A percentile compares a stretch with the other conserved stretches of the same genome.
Evolutionary conservation across 2,888 invertebrate genomes (phyloP).

Genomic region (Acanthosepion esculentum): DNA sequence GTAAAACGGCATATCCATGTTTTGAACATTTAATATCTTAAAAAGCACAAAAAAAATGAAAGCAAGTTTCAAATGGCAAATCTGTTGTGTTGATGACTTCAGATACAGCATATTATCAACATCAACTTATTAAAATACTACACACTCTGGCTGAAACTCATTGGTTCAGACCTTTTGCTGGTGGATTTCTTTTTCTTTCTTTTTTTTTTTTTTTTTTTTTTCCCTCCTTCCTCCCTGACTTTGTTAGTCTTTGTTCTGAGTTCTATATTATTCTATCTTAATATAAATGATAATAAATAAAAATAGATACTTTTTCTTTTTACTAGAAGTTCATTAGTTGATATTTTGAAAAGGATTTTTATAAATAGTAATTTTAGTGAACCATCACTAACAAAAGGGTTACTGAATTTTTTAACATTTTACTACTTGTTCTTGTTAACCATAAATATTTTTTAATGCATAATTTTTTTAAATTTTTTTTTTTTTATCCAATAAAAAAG

Average conservation of each 20-base stretch:
- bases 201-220: background rate
- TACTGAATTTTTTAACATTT: background rate
- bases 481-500: background rate
- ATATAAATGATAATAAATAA: conserved; percentile 18
- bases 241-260: conserved; percentile 15
- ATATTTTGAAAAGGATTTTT: background rate
- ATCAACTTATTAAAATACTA: background rate
- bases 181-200: background rate
- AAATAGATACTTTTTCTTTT: background rate
- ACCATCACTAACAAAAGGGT: background rate
- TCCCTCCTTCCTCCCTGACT: background rate
- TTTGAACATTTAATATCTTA: background rate
- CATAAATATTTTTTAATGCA: conserved; percentile 15
- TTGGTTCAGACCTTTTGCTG: conserved; percentile 13
- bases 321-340: background rate
- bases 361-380: background rate
- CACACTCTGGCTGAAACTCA: conserved; percentile 22
- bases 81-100: background rate
- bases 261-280: background rate
- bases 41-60: background rate
- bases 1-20: background rate
- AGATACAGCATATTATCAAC: background rate
- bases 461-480: background rate
- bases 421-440: conserved; percentile 8
- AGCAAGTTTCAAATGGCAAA: background rate